Conservation (phyloP, 2,797 vertebrate species). For the Buphagus erythrorhynchus region DNA sequence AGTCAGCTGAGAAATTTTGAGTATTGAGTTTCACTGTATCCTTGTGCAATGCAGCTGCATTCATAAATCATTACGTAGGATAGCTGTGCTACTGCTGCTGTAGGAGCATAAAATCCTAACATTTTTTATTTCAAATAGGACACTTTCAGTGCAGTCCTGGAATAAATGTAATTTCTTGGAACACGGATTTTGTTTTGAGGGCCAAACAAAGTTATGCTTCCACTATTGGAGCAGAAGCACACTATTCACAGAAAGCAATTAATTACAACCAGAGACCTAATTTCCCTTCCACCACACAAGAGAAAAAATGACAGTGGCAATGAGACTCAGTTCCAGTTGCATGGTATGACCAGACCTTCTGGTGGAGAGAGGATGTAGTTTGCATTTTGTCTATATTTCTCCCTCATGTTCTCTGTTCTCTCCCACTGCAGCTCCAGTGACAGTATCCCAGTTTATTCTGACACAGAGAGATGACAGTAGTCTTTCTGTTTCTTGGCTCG, state of each 20-base stretch:
- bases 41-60: not conserved
- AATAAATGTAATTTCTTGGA: not conserved
- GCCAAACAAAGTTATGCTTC: not conserved
- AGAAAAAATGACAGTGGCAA: not conserved
- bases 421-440: slow-evolving; percentile 48
- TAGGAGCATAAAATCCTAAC: not conserved
- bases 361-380: not conserved
- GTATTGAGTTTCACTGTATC: not conserved
- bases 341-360: not conserved
- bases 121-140: not conserved
- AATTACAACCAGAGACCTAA: not conserved
- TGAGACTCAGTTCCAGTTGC: not conserved
- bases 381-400: not conserved
- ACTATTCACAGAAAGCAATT: not conserved
- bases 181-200: not conserved
- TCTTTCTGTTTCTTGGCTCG: slow-evolving; percentile 70
- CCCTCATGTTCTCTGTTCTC: not conserved
- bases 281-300: not conserved
- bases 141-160: not conserved
- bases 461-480: slow-evolving; percentile 69
- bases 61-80: not conserved
- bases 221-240: not conserved
- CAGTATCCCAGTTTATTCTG: slow-evolving; percentile 65
- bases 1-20: not conserved
- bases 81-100: not conserved